These are phyloP conservation scores for Drosophila mauritiana DNA, from an alignment of 1,140 invertebrate species.

Conservation along the genomic window DNA sequence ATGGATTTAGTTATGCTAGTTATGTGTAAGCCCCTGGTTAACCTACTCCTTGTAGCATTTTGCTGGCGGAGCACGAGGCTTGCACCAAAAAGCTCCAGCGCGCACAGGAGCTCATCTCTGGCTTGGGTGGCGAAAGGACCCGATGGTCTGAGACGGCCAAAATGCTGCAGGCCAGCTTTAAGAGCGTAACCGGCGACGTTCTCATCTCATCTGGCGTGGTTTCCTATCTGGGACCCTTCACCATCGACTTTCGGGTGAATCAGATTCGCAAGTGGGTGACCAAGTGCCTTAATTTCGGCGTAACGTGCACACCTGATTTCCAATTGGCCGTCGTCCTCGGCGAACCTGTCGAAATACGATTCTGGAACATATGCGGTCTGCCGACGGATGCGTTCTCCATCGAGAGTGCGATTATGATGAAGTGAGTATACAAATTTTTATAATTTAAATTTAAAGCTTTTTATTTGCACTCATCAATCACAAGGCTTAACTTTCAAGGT, in stretches of 20 bases:
- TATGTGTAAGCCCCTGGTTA: too few relatives aligned
- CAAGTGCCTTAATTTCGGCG: slow-evolving; percentile 87
- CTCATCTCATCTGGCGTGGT: slow-evolving; percentile 94
- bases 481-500: not conserved
- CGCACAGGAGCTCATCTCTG: slow-evolving; percentile 96
- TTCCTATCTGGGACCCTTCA: slow-evolving; percentile 96
- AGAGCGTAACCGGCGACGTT: slow-evolving; percentile 91
- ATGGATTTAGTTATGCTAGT: not conserved
- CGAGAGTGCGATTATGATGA: slow-evolving; percentile 96
- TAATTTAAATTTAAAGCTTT: too few relatives aligned
- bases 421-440: slow-evolving; percentile 84
- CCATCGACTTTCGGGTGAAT: slow-evolving; percentile 88
- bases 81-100: slow-evolving; percentile 96
- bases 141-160: slow-evolving; percentile 93
- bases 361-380: slow-evolving; percentile 96
- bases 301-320: slow-evolving; percentile 91
- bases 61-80: slow-evolving; percentile 93
- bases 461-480: not conserved
- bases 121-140: slow-evolving; percentile 92
- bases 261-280: slow-evolving; percentile 90
- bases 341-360: slow-evolving; percentile 93
- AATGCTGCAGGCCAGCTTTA: slow-evolving; percentile 89
- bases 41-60: slow-evolving; percentile 85
- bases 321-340: slow-evolving; percentile 91
- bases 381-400: slow-evolving; percentile 95